Conservation (phyloP, 35 echinoderm and acorn worm species). For the Heliocidaris tuberculata region DNA sequence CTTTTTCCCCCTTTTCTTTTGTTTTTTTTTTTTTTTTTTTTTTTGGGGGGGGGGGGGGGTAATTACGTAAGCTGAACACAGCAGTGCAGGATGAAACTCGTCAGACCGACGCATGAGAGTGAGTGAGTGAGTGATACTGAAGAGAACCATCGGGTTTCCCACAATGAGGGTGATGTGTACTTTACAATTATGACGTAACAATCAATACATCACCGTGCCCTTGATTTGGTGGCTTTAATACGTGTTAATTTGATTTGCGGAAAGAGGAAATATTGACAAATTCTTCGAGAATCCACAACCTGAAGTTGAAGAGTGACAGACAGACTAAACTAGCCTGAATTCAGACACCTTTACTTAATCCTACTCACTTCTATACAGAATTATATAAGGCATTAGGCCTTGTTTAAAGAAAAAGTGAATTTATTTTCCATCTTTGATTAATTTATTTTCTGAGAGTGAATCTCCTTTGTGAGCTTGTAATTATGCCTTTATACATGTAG, state of each 20-base stretch:
- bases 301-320: constrained; percentile 10
- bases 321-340: background rate
- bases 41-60: no score
- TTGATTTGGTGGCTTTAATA: background rate
- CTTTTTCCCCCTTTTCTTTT: no score
- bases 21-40: no score
- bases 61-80: no score
- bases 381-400: no score
- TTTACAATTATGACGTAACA: constrained; percentile 31
- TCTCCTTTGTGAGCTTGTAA: no score
- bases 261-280: background rate
- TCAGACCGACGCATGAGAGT: background rate
- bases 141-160: background rate
- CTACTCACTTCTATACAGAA: no score
- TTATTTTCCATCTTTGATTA: no score
- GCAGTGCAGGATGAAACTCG: no score
- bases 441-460: no score
- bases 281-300: background rate
- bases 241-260: background rate
- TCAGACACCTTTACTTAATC: background rate
- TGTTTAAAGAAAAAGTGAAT: no score
- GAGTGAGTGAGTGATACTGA: background rate
- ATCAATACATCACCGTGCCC: background rate
- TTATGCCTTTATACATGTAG: no score
- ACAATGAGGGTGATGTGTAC: background rate